These are phyloP conservation scores for Philaenus spumarius DNA, from an alignment of 1,140 invertebrate genomes.

Conservation along the genomic window DNA sequence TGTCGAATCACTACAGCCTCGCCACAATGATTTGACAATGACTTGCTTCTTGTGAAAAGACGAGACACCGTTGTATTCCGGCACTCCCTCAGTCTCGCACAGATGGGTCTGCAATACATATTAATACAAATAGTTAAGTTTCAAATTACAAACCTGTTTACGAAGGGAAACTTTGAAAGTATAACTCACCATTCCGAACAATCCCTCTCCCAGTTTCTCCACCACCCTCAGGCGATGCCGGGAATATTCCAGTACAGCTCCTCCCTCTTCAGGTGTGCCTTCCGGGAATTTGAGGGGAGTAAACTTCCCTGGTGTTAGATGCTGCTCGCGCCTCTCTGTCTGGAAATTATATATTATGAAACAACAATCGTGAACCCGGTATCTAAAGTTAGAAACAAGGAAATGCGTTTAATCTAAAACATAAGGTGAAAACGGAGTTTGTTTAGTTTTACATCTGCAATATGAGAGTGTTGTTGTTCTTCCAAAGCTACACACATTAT, in stretches of 20 bases:
- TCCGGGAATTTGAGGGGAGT: constrained; percentile 62
- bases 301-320: constrained; percentile 52
- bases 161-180: neutral
- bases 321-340: constrained; percentile 54
- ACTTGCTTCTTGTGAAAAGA: constrained; percentile 58
- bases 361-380: too few relatives aligned
- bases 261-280: constrained; percentile 50
- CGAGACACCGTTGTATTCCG: constrained; percentile 51
- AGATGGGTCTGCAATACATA: constrained; percentile 54
- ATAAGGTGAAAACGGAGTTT: too few relatives aligned
- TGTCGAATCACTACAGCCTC: constrained; percentile 57
- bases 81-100: constrained; percentile 64
- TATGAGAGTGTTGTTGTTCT: too few relatives aligned
- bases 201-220: constrained; percentile 80
- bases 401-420: too few relatives aligned
- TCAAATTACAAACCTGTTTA: neutral
- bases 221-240: constrained; percentile 73
- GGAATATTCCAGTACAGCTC: constrained; percentile 63
- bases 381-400: too few relatives aligned
- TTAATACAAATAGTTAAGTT: neutral
- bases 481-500: too few relatives aligned
- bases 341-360: constrained; percentile 37
- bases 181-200: constrained; percentile 73
- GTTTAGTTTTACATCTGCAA: too few relatives aligned
- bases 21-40: constrained; percentile 64